Evolutionary conservation across 2,113 vertebrate species (phyloP).

Genomic region (Chitala chitala): DNA sequence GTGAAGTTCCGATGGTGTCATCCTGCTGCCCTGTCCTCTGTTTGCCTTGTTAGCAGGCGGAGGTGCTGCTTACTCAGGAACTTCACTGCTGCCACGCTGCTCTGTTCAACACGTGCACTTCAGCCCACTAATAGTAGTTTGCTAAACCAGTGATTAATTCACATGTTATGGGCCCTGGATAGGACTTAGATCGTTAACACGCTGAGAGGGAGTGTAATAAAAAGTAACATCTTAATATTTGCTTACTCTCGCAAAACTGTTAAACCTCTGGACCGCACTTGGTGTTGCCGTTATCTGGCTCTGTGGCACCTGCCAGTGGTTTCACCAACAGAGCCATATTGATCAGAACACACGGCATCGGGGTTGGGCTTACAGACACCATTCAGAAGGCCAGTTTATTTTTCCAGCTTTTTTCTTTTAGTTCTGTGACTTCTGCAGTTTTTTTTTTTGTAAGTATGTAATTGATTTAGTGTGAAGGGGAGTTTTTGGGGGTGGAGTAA

Average conservation of each 20-base stretch:
- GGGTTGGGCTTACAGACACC: conserved; percentile 16
- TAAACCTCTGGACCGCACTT: too few species aligned
- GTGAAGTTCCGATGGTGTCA: not conserved
- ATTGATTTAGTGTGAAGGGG: not conserved
- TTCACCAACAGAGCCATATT: conserved; percentile 11
- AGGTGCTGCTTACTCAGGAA: conserved; percentile 11
- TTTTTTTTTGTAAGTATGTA: not conserved
- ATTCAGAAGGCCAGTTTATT: not conserved
- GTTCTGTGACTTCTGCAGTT: too few species aligned
- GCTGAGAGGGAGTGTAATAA: too few species aligned
- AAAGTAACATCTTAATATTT: too few species aligned
- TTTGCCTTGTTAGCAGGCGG: not conserved
- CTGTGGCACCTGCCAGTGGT: too few species aligned
- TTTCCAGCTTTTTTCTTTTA: not conserved
- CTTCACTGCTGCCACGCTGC: not conserved
- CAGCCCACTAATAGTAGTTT: too few species aligned
- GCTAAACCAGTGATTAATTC: too few species aligned
- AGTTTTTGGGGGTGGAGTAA: not conserved
- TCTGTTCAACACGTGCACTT: not conserved
- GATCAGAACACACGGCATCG: not conserved
- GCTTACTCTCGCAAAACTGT: too few species aligned
- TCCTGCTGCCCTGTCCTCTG: not conserved
- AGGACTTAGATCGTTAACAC: conserved; percentile 55
- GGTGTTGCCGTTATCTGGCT: too few species aligned
- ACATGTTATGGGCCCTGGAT: too few species aligned